Percentiles rank a stretch among this genome's conserved stretches.
phyloP scores from a whole-genome alignment of 2,113 vertebrate species.

The Anolis sagrei region DNA sequence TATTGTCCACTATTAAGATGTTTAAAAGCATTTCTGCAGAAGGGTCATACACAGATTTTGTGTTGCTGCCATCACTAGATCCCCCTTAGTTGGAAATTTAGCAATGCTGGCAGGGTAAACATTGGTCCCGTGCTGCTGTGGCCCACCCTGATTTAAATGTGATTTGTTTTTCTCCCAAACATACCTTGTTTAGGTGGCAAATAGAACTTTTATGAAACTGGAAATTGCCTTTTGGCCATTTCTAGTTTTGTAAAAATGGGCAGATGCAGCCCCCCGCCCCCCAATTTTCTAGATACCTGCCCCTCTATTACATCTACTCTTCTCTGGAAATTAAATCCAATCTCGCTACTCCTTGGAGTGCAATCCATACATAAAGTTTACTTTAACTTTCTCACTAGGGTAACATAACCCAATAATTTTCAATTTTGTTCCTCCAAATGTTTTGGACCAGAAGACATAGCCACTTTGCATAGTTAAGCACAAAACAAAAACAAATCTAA shows the following conservation, averaged over 20 bases:
- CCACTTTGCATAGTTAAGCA: too few species aligned
- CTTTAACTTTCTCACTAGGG: background rate
- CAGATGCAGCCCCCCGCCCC: too few species aligned
- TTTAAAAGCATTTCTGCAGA: background rate
- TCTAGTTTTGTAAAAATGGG: too few species aligned
- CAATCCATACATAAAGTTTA: background rate
- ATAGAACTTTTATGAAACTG: background rate
- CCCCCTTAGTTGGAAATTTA: background rate
- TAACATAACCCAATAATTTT: background rate
- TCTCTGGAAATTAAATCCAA: background rate
- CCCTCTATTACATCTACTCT: too few species aligned
- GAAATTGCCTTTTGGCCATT: too few species aligned
- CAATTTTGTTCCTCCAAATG: background rate
- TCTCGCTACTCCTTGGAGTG: background rate
- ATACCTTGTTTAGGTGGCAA: background rate
- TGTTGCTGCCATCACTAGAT: background rate
- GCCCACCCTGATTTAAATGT: too few species aligned
- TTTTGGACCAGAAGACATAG: too few species aligned
- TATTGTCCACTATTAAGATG: background rate
- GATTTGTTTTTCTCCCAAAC: too few species aligned
- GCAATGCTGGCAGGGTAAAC: too few species aligned
- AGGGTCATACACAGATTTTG: background rate
- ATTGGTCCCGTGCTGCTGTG: too few species aligned
- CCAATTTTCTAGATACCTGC: too few species aligned
- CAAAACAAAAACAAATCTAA: too few species aligned